Evolutionary conservation across 1,140 invertebrate genomes (phyloP).

Genomic region (Marisa cornuarietis): DNA sequence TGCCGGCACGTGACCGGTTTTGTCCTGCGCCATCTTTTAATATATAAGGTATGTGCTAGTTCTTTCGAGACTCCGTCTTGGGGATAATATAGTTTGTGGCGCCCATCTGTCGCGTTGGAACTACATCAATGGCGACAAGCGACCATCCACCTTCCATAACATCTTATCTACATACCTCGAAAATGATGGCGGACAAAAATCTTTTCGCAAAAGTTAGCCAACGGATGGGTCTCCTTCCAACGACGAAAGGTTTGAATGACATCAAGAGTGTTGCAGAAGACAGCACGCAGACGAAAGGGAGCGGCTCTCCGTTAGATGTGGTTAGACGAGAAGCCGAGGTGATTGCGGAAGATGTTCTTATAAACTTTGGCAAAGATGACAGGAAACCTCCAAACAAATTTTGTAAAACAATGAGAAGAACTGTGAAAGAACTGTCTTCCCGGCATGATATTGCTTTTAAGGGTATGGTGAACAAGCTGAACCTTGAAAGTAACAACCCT

Average conservation of each 20-base stretch:
- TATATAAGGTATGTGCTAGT: no score
- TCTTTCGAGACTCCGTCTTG: no score
- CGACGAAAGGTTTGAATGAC: constrained; percentile 49
- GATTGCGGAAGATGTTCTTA: constrained; percentile 54
- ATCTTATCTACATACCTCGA: constrained; percentile 21
- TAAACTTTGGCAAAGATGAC: constrained; percentile 41
- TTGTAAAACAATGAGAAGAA: constrained; percentile 62
- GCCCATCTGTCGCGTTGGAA: background rate
- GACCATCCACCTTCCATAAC: constrained; percentile 16
- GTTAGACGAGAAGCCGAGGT: constrained; percentile 57
- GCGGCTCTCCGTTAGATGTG: constrained; percentile 48
- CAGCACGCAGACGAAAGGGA: constrained; percentile 45
- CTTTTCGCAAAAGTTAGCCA: constrained; percentile 55
- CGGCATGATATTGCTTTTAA: constrained; percentile 73
- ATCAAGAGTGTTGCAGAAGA: constrained; percentile 41
- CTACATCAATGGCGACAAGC: constrained; percentile 16
- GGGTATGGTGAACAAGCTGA: constrained; percentile 72
- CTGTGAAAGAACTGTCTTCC: constrained; percentile 63
- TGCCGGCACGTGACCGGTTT: no score
- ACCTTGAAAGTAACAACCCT: constrained; percentile 69
- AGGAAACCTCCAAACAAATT: constrained; percentile 50
- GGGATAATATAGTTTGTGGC: background rate
- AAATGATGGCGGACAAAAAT: constrained; percentile 38
- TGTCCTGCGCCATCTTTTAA: no score
- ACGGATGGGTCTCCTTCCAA: constrained; percentile 50